Conservation (phyloP, 2,797 vertebrate species). For the Sorex maritimensis region DNA sequence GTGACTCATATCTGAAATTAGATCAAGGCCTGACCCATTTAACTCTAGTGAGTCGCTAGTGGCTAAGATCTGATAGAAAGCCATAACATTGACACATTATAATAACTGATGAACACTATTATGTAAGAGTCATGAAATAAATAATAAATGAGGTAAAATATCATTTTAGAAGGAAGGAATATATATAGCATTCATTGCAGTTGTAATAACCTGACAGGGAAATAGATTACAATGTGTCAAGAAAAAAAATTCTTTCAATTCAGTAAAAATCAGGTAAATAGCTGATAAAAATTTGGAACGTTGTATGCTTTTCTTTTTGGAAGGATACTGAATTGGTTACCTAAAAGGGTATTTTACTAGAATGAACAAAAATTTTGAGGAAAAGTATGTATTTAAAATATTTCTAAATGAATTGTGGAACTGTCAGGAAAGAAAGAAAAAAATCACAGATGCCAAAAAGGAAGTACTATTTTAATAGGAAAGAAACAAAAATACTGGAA, state of each 20-base stretch:
- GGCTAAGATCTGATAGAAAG: not conserved
- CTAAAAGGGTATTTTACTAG: not conserved
- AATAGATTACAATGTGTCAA: not conserved
- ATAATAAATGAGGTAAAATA: not conserved
- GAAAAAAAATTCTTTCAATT: not conserved
- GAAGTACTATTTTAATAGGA: not conserved
- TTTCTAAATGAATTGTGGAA: not conserved
- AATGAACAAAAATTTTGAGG: not conserved
- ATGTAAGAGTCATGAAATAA: not conserved
- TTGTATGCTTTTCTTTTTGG: constrained; percentile 43
- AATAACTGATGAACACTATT: not conserved
- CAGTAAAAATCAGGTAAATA: constrained; percentile 36
- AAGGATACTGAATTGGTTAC: not conserved
- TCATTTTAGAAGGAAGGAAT: constrained; percentile 19
- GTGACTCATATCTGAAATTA: constrained; percentile 71
- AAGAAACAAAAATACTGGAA: not conserved
- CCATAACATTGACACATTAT: not conserved
- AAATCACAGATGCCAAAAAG: not conserved
- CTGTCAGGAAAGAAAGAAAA: not conserved
- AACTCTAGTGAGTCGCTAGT: not conserved
- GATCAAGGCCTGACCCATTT: constrained; percentile 42
- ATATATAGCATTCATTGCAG: not conserved
- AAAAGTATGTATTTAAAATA: not conserved
- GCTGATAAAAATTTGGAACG: not conserved
- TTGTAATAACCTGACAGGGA: not conserved